Conservation (phyloP, 2,797 vertebrate species). For the Cuculus canorus region DNA sequence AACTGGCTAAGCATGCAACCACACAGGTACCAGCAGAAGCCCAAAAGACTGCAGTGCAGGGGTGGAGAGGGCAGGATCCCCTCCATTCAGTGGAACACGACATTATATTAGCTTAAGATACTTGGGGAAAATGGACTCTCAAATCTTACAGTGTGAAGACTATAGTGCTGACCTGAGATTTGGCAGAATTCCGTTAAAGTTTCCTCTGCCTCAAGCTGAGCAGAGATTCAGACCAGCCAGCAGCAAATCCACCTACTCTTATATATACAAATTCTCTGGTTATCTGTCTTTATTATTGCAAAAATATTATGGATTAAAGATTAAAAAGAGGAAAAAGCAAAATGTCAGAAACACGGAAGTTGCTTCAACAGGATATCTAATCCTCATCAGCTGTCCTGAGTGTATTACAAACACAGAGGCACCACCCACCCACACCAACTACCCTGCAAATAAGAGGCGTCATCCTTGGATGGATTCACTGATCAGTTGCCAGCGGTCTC, state of each 20-base stretch:
- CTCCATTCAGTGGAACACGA: background rate
- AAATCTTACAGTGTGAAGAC: background rate
- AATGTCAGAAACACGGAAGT: background rate
- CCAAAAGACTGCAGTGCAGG: background rate
- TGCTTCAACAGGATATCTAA: background rate
- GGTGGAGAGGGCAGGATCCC: background rate
- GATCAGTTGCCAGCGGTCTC: background rate
- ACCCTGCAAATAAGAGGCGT: background rate
- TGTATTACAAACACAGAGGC: background rate
- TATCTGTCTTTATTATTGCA: background rate
- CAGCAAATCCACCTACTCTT: background rate
- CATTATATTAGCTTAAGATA: background rate
- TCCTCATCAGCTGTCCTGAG: background rate
- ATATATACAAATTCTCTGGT: background rate
- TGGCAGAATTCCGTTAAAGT: background rate
- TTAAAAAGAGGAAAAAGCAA: background rate
- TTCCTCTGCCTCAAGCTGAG: background rate
- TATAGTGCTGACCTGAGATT: background rate
- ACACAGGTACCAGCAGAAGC: background rate
- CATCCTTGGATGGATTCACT: background rate
- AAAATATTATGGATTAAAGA: background rate
- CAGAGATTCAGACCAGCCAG: background rate
- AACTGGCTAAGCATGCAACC: background rate
- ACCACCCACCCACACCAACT: fast-evolving
- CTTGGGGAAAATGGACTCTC: background rate